Percentiles rank a stretch among this genome's conserved stretches.
These are phyloP conservation scores for Burhinus oedicnemus DNA, from an alignment of 2,113 vertebrate genomes.

Conservation along the genomic window DNA sequence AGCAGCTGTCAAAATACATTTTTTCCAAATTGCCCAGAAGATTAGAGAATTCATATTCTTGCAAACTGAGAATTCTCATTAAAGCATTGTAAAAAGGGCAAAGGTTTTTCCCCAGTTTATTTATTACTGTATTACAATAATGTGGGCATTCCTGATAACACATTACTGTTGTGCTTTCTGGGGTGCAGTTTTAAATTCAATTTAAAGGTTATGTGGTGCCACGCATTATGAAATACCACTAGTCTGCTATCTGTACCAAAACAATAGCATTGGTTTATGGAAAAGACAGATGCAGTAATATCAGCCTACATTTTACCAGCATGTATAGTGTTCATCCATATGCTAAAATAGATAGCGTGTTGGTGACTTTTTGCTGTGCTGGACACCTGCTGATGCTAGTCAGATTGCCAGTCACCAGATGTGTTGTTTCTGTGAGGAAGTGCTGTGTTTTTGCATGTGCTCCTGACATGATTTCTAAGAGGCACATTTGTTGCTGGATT, in stretches of 20 bases:
- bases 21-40: neutral
- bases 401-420: neutral
- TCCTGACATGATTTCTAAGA: neutral
- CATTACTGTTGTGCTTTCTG: neutral
- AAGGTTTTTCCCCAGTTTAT: neutral
- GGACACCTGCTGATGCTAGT: constrained; percentile 9
- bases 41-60: neutral
- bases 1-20: neutral
- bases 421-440: neutral
- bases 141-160: neutral
- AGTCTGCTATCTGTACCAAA: neutral
- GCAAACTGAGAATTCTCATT: neutral
- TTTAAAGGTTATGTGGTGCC: neutral
- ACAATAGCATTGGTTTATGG: neutral
- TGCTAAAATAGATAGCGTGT: neutral
- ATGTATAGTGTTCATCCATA: neutral
- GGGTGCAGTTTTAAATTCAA: neutral
- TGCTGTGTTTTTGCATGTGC: neutral
- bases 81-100: neutral
- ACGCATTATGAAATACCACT: constrained; percentile 6
- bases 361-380: neutral
- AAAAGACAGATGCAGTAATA: constrained; percentile 35
- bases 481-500: constrained; percentile 33
- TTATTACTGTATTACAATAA: neutral
- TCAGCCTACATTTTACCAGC: neutral